Evolutionary conservation across 1,140 invertebrate genomes (phyloP), one percentile per base, ranked within the genome.

Genomic region (Anoplolepis gracilipes): DNA sequence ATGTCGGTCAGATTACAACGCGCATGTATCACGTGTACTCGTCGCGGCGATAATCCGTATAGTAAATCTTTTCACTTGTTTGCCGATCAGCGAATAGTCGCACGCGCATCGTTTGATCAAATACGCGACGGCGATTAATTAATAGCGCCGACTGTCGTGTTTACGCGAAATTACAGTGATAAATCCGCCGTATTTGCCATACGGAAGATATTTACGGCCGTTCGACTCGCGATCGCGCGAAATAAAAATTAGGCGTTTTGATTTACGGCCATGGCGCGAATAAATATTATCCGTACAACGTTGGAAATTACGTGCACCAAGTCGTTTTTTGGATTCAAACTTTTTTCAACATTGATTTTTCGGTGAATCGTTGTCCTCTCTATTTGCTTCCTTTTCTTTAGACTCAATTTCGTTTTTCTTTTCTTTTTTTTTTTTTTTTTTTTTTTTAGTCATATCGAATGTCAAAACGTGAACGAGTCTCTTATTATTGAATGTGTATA

Each of bases 111-210:
- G 73, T 77, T 84, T 77, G 72, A 84, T 84, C 81, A 84, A 76
- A 77, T 61, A 77, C 30, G 59, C 78, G 49, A 25, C 28, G 13
- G 72, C 39, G 73, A 64, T 84, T 77, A 84, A 84, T 76, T 84
- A 84, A 84, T 84, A 77, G 73, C 72, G 42, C 22, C 72, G 46
- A 77, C 28, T 77, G 72, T 62, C 69, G 72, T 84, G 81, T 84
- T 84, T 84, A 64, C 73, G 57, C 61, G 73, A 84, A 84, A 84
- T 84, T 84, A 84, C 81, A 84, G 81, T 77, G 81, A 77, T 84
- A 84, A 84, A 84, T 84, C 72, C 73, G 42, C 42, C 30, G 42
- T 84, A 77, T 84, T 84, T 84, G 81, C 81, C 72, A 61, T 82
- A 49, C 39, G 25, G 57, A 61, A 77, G 76, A 64, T 84, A 82